Conservation (phyloP, 2,888 invertebrate species). For the Corythucha ciliata region DNA sequence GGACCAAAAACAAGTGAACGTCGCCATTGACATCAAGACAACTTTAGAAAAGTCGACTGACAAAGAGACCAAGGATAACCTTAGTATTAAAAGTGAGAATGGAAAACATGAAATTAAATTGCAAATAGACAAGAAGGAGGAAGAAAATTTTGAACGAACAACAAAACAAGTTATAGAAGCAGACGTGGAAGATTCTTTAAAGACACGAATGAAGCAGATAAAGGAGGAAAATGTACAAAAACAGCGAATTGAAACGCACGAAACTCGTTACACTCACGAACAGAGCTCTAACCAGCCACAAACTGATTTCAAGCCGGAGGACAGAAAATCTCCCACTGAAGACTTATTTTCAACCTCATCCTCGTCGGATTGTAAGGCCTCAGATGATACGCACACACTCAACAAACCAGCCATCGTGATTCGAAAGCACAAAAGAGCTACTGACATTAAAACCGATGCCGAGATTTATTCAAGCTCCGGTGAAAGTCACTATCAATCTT, state of each 20-base stretch:
- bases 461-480: slow-evolving; percentile 68
- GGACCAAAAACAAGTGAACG: too few relatives aligned
- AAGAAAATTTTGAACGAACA: too few relatives aligned
- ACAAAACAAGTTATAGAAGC: too few relatives aligned
- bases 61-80: too few relatives aligned
- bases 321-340: slow-evolving; percentile 36
- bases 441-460: slow-evolving; percentile 20
- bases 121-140: slow-evolving; percentile 13
- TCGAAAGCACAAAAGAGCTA: slow-evolving; percentile 39
- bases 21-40: too few relatives aligned
- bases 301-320: too few relatives aligned
- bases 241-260: too few relatives aligned
- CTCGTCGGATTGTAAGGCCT: slow-evolving; percentile 41
- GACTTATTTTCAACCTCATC: slow-evolving; percentile 36
- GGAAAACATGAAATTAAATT: not conserved
- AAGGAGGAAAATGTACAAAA: too few relatives aligned
- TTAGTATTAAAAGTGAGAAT: too few relatives aligned
- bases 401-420: slow-evolving; percentile 41
- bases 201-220: too few relatives aligned
- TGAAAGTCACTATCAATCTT: slow-evolving; percentile 80
- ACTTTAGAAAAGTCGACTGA: too few relatives aligned
- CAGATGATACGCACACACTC: slow-evolving; percentile 38
- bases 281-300: slow-evolving; percentile 34
- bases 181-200: too few relatives aligned
- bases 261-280: slow-evolving; percentile 32